Conservation (phyloP, 2,797 vertebrate species). For the Crenichthys baileyi region DNA sequence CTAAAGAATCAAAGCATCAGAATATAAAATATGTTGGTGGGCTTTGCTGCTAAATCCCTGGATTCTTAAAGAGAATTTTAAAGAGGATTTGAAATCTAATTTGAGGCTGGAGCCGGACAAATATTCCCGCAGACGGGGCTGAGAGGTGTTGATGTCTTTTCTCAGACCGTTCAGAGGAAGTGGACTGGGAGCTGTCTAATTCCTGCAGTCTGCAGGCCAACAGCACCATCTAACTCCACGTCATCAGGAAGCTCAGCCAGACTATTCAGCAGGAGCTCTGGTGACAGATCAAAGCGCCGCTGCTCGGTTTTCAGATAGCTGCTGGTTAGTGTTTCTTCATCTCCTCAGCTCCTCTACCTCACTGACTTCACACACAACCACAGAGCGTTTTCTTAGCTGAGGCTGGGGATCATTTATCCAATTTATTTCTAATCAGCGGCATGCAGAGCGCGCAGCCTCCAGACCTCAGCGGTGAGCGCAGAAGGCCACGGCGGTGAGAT, state of each 20-base stretch:
- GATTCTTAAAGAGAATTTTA: background rate
- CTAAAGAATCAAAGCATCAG: background rate
- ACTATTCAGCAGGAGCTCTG: slow-evolving; percentile 39
- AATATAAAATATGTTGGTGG: background rate
- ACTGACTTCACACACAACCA: slow-evolving; percentile 22
- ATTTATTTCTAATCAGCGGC: slow-evolving; percentile 65
- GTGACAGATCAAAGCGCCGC: slow-evolving; percentile 59
- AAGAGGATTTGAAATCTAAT: background rate
- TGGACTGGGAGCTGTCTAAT: slow-evolving; percentile 50
- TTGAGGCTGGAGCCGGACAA: slow-evolving; percentile 5
- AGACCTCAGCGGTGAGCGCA: slow-evolving; percentile 31
- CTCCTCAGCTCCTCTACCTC: slow-evolving; percentile 16
- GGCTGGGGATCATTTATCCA: slow-evolving; percentile 60
- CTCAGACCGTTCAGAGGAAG: slow-evolving; percentile 58
- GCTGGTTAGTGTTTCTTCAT: slow-evolving; percentile 53
- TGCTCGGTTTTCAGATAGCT: slow-evolving; percentile 50
- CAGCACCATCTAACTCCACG: background rate
- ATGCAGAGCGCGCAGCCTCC: slow-evolving; percentile 25
- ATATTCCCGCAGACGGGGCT: slow-evolving; percentile 43
- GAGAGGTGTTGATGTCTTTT: slow-evolving; percentile 63
- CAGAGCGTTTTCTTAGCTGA: slow-evolving; percentile 22
- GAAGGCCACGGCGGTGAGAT: slow-evolving; percentile 59
- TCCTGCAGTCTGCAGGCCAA: slow-evolving; percentile 32
- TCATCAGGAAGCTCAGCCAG: slow-evolving; percentile 54
- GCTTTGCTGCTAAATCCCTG: background rate